Evolutionary conservation across 2,888 invertebrate species (phyloP), one percentile per base, ranked within the genome.

Genomic region (Amiota mariae): DNA sequence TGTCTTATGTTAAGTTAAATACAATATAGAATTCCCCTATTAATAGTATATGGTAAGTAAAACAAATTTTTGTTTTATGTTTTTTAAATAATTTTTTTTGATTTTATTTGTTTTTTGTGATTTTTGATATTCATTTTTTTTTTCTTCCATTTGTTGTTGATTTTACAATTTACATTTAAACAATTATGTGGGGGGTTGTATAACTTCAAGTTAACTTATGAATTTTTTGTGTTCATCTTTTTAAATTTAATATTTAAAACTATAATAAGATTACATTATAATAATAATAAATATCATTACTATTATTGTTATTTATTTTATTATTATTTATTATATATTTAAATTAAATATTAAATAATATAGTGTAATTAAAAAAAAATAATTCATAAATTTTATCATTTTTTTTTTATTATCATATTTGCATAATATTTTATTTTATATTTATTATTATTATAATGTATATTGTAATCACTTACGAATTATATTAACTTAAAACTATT

Each of bases 61-160:
- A 24, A 1, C 24, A 24, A 24, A 24, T 24, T 24, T 24, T 24
- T 24, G 24, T 36, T 6, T 36, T 36, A 36, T 6, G 48, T 54
- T 12, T 11, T 83, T 83, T 85, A 85, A 85, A 83, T 85, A 86
- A 84, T 83, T 83, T 83, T 83, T 83, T 83, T 84, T 84, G 48
- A 48, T 59, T 71, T 70, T 56, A 8, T 71, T 66, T 83, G 78
- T 78, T 56, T 48, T 70, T 74, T 73, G 63, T 46, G 70, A n/a
- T 76, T 73, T 68, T 74, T 63, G 73, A 70, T 72, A 68, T 72
- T 72, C n/a, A n/a, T n/a, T 68, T 70, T 74, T 78, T 77, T 72
- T 75, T 77, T 75, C 78, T 36, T 70, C 54, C 47, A 73, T 67
- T 70, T 66, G 13, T 57, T 73, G 24, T 75, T 72, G 48, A 63